Base-by-base conservation (phyloP, 2,888 invertebrate genomes). In the Parnassius mnemosyne region DNA sequence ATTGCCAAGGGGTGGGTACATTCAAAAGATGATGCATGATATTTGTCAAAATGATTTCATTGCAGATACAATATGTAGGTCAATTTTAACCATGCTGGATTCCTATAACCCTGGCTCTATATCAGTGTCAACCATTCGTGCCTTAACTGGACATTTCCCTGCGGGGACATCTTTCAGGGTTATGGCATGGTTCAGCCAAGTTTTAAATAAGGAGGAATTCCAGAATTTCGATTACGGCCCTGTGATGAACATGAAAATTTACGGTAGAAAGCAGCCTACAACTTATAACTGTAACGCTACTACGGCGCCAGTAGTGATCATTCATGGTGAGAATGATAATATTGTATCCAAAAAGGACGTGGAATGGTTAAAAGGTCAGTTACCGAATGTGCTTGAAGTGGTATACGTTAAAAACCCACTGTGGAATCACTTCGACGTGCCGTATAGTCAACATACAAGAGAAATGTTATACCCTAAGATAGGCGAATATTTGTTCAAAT, bases 81-180 rank as follows among this genome's bases (percentile, higher is more conserved):
- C 61, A 20, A 55, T 49, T 5, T 12, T 57, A n/a, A 60, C 41
- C 0, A 34, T 68, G 0, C 49, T 69, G 2, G 63, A 65, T n/a
- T 25, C 59, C 3, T 59, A 58, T 5, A 68, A 59, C 20, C 73
- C 9, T 55, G 71, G 76, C 13, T 51, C 68, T 61, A 3, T 82
- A 74, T 50, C 67, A 69, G 10, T 64, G 66, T 0, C 53, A 64
- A 0, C 64, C 72, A 9, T 12, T 73, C 0, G 72, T 25, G 11
- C 52, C 2, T 12, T 65, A 1, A 43, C 47, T 1, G 60, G 69
- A 0, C 79, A 83, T 46, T 76, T 71, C n/a, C 80, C 81, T 0
- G 72, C 76, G 0, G 80, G 81, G 0, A 75, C 75, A 1, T 83
- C 83, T 0, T 69, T 73, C n/a, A 80, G 72, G 64, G 78, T 73